A percentile compares a stretch with the other conserved stretches of the same genome.
phyloP scores from a whole-genome alignment of 2,888 invertebrate species.

The Lasioglossum malachurum region DNA sequence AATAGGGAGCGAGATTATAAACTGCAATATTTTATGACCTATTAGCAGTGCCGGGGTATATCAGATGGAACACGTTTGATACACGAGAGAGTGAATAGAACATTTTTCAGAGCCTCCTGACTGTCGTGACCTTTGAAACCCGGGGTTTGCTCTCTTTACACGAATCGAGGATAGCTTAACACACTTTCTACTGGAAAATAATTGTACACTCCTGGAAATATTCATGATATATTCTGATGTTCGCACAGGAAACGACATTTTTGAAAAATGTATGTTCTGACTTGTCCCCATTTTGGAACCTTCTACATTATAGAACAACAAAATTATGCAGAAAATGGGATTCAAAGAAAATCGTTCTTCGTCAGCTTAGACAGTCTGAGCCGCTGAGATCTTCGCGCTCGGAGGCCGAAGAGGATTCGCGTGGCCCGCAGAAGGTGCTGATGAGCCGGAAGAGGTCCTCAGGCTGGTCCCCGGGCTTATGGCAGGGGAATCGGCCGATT shows the following conservation, averaged over 20 bases:
- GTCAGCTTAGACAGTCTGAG: neutral
- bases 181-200: neutral
- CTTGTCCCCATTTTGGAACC: too few relatives aligned
- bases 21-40: slow-evolving; percentile 8
- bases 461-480: neutral
- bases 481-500: slow-evolving; percentile 35
- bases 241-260: too few relatives aligned
- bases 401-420: neutral
- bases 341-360: neutral
- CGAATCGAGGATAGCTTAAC: neutral
- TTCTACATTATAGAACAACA: neutral
- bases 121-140: slow-evolving; percentile 29
- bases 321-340: neutral
- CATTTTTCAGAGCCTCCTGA: slow-evolving; percentile 12
- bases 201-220: neutral
- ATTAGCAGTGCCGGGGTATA: neutral
- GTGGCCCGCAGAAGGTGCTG: neutral
- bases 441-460: neutral
- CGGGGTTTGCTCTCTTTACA: neutral
- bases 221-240: neutral
- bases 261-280: too few relatives aligned
- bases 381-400: neutral
- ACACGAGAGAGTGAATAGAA: slow-evolving; percentile 31
- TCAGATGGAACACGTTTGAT: slow-evolving; percentile 33
- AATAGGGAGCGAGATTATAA: slow-evolving; percentile 17